A percentile compares a stretch with the other conserved stretches of the same genome.
These are phyloP conservation scores for Lottia scabra DNA, from an alignment of 2,888 invertebrate genomes.

Conservation along the genomic window DNA sequence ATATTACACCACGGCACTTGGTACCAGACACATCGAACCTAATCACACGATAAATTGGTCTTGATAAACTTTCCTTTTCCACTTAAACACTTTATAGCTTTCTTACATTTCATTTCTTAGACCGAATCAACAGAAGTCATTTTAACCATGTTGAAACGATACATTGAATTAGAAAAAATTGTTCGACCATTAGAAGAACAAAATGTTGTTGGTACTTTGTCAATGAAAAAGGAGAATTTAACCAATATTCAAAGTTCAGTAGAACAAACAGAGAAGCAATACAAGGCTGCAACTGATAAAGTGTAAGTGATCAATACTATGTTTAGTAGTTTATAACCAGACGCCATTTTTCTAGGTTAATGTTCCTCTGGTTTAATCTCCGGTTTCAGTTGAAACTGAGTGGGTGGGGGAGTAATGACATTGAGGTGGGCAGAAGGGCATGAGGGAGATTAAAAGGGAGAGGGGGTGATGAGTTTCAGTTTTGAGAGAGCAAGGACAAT, in stretches of 20 bases:
- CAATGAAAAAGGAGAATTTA: slow-evolving; percentile 63
- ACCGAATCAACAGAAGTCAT: background rate
- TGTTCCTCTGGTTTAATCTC: background rate
- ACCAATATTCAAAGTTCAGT: slow-evolving; percentile 61
- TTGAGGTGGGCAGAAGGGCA: background rate
- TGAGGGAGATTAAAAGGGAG: background rate
- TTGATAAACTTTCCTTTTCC: too few relatives aligned
- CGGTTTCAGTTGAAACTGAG: too few relatives aligned
- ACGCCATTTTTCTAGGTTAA: too few relatives aligned
- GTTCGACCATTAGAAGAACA: slow-evolving; percentile 62
- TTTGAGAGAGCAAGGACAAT: background rate
- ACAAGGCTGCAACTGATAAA: slow-evolving; percentile 63
- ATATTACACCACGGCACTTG: too few relatives aligned
- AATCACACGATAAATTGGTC: too few relatives aligned
- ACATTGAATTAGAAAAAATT: slow-evolving; percentile 68
- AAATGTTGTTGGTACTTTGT: slow-evolving; percentile 65
- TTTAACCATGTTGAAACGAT: slow-evolving; percentile 38
- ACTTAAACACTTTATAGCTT: too few relatives aligned
- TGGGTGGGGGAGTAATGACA: background rate
- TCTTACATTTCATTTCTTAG: background rate
- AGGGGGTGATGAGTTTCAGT: background rate
- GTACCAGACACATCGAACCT: too few relatives aligned
- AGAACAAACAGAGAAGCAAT: slow-evolving; percentile 62
- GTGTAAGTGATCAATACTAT: slow-evolving; percentile 50
- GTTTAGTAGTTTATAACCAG: background rate